A percentile compares a stretch with the other conserved stretches of the same genome.
Evolutionary conservation across 2,113 vertebrate species (phyloP).

Genomic region (Passer montanus): DNA sequence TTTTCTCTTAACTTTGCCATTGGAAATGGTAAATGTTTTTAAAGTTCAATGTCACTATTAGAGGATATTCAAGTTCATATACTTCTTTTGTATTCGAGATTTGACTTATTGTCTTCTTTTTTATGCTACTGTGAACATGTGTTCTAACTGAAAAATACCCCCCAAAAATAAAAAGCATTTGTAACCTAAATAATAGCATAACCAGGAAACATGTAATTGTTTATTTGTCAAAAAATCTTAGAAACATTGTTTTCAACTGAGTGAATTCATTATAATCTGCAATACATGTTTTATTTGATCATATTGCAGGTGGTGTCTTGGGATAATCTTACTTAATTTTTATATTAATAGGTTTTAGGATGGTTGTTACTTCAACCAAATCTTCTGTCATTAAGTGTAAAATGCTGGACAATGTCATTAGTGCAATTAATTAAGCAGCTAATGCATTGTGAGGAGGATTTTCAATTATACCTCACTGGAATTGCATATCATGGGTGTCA

Average conservation of each 20-base stretch:
- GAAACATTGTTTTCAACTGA: neutral
- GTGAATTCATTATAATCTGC: neutral
- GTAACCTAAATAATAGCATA: neutral
- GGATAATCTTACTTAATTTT: neutral
- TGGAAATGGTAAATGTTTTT: neutral
- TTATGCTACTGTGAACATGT: neutral
- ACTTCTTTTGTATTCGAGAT: neutral
- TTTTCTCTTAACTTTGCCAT: neutral
- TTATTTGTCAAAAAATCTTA: neutral
- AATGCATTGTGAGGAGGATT: constrained; percentile 15
- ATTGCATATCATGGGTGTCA: neutral
- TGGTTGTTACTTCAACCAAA: neutral
- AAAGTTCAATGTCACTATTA: neutral
- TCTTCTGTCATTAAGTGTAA: neutral
- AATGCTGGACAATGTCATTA: constrained; percentile 38
- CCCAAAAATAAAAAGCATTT: neutral
- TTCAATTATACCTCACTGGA: neutral
- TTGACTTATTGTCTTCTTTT: neutral
- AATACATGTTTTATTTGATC: neutral
- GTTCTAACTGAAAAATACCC: neutral
- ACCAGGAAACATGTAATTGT: neutral
- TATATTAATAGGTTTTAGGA: neutral
- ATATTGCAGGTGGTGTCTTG: neutral
- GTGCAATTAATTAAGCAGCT: constrained; percentile 46
- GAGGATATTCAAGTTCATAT: neutral